Percentiles rank a stretch among this genome's conserved stretches.
These are phyloP conservation scores for Muntiacus reevesi DNA, from an alignment of 2,113 vertebrate species.

Conservation along the genomic window DNA sequence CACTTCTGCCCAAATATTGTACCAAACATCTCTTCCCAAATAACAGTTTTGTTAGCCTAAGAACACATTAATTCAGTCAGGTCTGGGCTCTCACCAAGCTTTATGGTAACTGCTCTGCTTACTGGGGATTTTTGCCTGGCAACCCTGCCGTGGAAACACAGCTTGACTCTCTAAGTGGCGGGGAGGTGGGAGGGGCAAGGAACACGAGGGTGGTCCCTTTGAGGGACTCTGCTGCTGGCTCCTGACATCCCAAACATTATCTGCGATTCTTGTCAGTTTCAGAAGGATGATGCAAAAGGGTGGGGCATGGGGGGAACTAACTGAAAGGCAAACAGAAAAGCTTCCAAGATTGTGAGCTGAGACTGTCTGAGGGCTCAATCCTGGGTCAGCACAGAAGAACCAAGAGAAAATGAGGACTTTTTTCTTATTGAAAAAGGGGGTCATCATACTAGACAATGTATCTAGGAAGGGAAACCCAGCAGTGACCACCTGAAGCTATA, in stretches of 20 bases:
- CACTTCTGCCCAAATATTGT: background rate
- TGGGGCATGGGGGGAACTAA: background rate
- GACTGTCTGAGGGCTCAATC: background rate
- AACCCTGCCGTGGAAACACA: background rate
- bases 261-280: background rate
- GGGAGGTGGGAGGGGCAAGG: background rate
- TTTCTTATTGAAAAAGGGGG: background rate
- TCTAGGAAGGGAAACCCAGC: background rate
- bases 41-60: background rate
- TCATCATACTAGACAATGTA: background rate
- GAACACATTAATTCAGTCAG: background rate
- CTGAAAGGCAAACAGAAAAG: background rate
- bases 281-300: background rate
- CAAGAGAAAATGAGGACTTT: background rate
- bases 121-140: conserved; percentile 25
- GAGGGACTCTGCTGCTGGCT: background rate
- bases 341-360: background rate
- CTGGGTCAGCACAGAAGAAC: background rate
- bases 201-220: background rate
- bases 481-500: background rate
- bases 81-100: background rate
- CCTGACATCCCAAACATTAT: background rate
- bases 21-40: background rate
- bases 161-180: background rate
- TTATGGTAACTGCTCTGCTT: background rate